Evolutionary conservation across 2,113 vertebrate genomes (phyloP).

Genomic region (Lampris incognitus): DNA sequence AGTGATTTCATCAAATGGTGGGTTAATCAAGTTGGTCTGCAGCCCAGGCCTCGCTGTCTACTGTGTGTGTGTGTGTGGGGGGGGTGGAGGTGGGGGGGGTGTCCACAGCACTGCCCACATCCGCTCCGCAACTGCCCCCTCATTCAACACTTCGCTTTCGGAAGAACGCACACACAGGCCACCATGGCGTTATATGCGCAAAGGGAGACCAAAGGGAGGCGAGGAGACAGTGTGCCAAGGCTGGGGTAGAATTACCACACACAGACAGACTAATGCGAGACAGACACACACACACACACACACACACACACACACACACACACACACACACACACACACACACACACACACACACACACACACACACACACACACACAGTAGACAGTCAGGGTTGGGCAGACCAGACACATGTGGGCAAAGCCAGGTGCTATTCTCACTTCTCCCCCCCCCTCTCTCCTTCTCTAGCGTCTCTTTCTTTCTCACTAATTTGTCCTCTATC

Average conservation of each 20-base stretch:
- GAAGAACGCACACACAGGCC: slow-evolving; percentile 28
- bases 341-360: slow-evolving; percentile 20
- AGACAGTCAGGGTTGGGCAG: neutral
- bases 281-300: slow-evolving; percentile 2
- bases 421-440: slow-evolving; percentile 51
- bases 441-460: neutral
- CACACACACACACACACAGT: slow-evolving; percentile 16
- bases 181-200: slow-evolving; percentile 42
- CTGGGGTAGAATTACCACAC: slow-evolving; percentile 44
- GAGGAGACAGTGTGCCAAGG: slow-evolving; percentile 31
- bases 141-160: slow-evolving; percentile 42
- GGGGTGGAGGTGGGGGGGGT: neutral
- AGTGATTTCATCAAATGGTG: too few relatives aligned
- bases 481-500: neutral
- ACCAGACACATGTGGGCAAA: slow-evolving; percentile 12
- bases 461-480: neutral
- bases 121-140: slow-evolving; percentile 27
- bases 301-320: slow-evolving; percentile 6
- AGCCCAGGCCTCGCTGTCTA: too few relatives aligned
- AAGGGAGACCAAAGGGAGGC: slow-evolving; percentile 3
- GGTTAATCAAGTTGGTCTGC: too few relatives aligned
- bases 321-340: neutral
- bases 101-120: neutral
- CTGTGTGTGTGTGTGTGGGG: slow-evolving; percentile 15
- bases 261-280: slow-evolving; percentile 30